A percentile compares a stretch with the other conserved stretches of the same genome.
Evolutionary conservation across 2,888 invertebrate species (phyloP).

Genomic region (Heliconius erato): DNA sequence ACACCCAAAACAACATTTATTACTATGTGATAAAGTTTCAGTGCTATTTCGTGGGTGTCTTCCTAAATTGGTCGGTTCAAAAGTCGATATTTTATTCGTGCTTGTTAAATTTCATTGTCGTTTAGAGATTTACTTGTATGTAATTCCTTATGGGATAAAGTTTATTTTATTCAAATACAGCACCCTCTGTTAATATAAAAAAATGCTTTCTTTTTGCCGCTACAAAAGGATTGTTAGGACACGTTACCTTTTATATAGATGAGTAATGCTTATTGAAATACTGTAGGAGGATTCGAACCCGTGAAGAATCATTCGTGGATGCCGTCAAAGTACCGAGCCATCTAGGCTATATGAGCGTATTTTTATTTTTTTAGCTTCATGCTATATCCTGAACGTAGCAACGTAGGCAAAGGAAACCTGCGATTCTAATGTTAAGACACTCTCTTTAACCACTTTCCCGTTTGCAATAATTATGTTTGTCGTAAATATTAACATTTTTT

Average conservation of each 20-base stretch:
- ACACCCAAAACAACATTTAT: slow-evolving; percentile 39
- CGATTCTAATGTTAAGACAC: too few species aligned
- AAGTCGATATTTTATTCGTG: slow-evolving; percentile 80
- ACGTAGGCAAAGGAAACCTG: too few species aligned
- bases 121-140: slow-evolving; percentile 71
- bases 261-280: slow-evolving; percentile 18
- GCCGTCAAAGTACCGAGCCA: too few species aligned
- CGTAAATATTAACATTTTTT: too few species aligned
- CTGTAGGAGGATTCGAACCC: neutral
- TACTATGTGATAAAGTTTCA: slow-evolving; percentile 35
- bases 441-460: too few species aligned
- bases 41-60: slow-evolving; percentile 46
- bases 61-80: slow-evolving; percentile 58
- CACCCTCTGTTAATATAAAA: slow-evolving; percentile 48
- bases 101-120: slow-evolving; percentile 79
- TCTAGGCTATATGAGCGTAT: too few species aligned
- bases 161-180: slow-evolving; percentile 57
- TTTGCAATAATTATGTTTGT: too few species aligned
- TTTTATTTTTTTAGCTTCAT: too few species aligned
- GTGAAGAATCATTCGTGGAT: too few species aligned
- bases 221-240: slow-evolving; percentile 32
- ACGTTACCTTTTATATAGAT: slow-evolving; percentile 30
- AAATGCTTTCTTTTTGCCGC: slow-evolving; percentile 36
- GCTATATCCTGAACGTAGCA: too few species aligned
- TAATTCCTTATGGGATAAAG: slow-evolving; percentile 57